These are phyloP conservation scores for Girardinus metallicus DNA, from an alignment of 2,797 vertebrate species.

Conservation along the genomic window DNA sequence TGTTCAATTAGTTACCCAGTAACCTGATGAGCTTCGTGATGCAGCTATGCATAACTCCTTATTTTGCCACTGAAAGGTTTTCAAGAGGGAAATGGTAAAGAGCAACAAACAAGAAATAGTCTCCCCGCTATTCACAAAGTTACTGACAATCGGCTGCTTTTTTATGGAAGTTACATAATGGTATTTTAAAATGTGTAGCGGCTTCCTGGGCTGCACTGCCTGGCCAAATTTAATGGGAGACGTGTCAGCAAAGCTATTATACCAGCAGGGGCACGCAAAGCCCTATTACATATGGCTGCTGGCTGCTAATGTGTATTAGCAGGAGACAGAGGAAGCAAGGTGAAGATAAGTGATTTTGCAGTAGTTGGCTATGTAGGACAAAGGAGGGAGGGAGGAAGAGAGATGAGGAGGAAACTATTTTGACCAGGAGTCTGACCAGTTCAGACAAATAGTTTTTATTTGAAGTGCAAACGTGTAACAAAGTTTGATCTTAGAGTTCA, in stretches of 20 bases:
- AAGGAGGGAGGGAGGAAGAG: constrained; percentile 58
- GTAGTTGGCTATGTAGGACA: constrained; percentile 77
- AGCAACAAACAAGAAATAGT: constrained; percentile 47
- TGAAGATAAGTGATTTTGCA: constrained; percentile 80
- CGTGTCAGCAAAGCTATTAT: constrained; percentile 78
- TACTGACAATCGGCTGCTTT: constrained; percentile 63
- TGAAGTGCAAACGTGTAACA: neutral
- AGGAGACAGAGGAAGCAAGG: constrained; percentile 78
- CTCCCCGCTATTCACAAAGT: constrained; percentile 60
- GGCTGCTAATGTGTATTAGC: constrained; percentile 81
- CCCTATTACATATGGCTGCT: constrained; percentile 79
- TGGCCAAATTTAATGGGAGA: constrained; percentile 79
- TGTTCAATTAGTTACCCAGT: constrained; percentile 74
- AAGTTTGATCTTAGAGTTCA: constrained; percentile 7
- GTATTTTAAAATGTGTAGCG: constrained; percentile 74
- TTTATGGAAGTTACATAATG: constrained; percentile 78
- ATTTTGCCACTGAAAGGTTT: constrained; percentile 48
- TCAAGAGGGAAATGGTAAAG: constrained; percentile 20
- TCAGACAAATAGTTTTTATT: constrained; percentile 22
- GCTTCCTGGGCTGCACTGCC: constrained; percentile 68
- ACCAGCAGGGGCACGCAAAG: constrained; percentile 76
- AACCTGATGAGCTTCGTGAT: constrained; percentile 70
- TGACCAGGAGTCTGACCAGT: constrained; percentile 17
- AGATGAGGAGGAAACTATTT: constrained; percentile 49
- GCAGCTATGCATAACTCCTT: constrained; percentile 40